A percentile compares a stretch with the other conserved stretches of the same genome.
Evolutionary conservation across 2,797 vertebrate genomes (phyloP).

Genomic region (Oreochromis grahami): DNA sequence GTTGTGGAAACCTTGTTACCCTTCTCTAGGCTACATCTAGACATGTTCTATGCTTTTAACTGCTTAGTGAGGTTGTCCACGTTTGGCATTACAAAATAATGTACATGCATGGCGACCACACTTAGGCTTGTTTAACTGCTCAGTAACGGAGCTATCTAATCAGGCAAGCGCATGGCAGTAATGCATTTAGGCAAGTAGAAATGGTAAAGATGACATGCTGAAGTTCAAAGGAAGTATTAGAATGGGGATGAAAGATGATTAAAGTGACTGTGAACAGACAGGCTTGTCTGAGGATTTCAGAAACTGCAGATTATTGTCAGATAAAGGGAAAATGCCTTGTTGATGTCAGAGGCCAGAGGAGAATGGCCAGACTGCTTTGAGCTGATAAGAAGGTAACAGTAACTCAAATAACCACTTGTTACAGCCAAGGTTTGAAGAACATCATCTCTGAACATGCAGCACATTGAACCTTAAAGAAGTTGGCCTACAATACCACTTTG

Average conservation of each 20-base stretch:
- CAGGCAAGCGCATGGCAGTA: not conserved
- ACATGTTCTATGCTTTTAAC: not conserved
- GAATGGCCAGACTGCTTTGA: not conserved
- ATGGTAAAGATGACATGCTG: not conserved
- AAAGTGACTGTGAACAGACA: not conserved
- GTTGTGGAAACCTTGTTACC: not conserved
- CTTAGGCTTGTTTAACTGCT: not conserved
- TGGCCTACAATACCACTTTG: not conserved
- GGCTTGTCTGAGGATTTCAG: not conserved
- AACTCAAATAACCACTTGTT: not conserved
- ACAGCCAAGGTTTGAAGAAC: not conserved
- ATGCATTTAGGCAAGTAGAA: not conserved
- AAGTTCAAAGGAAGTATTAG: not conserved
- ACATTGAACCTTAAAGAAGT: not conserved
- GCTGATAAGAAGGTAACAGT: not conserved
- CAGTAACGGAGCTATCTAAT: not conserved
- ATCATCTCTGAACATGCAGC: not conserved
- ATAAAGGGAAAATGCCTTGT: not conserved
- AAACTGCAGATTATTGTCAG: not conserved
- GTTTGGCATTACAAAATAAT: not conserved
- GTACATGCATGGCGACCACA: not conserved
- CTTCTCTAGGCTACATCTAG: not conserved
- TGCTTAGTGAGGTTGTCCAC: not conserved
- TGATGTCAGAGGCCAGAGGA: not conserved
- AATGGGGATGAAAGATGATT: not conserved